Conservation (phyloP, 2,113 vertebrate species). For the Pluvialis apricaria region DNA sequence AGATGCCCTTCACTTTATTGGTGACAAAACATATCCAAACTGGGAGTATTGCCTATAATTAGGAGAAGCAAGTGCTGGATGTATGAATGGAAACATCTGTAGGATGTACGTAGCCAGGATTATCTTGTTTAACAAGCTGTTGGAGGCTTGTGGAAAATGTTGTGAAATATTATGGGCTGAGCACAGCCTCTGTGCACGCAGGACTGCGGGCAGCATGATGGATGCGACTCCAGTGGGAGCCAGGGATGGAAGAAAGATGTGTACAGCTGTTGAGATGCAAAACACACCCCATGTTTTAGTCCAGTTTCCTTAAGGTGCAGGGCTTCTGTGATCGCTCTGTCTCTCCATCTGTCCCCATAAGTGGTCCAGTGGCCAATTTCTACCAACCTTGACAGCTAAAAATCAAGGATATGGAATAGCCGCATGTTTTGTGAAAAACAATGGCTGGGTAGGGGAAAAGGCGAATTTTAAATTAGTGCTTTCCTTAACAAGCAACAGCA, state of each 20-base stretch:
- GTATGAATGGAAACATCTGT: conserved; percentile 3
- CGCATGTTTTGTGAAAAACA: background rate
- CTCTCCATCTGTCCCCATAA: background rate
- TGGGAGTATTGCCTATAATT: background rate
- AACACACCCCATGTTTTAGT: background rate
- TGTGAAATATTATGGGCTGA: background rate
- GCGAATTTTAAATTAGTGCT: background rate
- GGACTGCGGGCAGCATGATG: background rate
- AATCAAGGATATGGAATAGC: background rate
- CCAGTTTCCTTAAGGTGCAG: background rate
- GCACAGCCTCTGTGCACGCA: background rate
- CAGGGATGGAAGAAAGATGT: background rate
- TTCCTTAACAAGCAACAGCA: background rate
- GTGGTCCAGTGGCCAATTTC: background rate
- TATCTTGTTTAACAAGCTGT: background rate
- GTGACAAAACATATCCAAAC: background rate
- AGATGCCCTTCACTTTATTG: background rate
- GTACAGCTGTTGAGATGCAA: background rate
- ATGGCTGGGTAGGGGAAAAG: background rate
- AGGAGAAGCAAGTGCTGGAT: background rate
- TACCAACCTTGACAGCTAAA: background rate
- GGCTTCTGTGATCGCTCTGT: background rate
- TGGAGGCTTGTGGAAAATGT: background rate
- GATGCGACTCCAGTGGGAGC: background rate
- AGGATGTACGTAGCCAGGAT: background rate